Percentiles rank a stretch among this genome's conserved stretches.
Evolutionary conservation across 2,113 vertebrate genomes (phyloP).

Genomic region (Otocyon megalotis): DNA sequence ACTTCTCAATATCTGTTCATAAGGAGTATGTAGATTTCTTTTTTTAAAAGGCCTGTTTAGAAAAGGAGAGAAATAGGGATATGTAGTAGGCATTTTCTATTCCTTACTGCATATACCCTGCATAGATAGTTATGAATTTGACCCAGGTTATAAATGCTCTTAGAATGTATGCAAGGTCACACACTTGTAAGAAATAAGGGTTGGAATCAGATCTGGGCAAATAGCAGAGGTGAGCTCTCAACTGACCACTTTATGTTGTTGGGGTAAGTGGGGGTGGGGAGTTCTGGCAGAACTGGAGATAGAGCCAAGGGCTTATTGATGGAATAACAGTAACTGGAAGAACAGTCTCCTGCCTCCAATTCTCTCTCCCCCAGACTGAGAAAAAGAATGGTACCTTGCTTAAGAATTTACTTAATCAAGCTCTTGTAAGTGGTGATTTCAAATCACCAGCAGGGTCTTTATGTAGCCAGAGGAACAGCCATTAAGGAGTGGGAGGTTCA

Average conservation of each 20-base stretch:
- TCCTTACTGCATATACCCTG: neutral
- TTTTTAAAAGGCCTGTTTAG: neutral
- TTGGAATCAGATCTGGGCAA: neutral
- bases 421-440: slow-evolving; percentile 58
- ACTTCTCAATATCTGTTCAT: neutral
- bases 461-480: slow-evolving; percentile 57
- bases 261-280: neutral
- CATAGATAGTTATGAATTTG: neutral
- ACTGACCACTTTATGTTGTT: neutral
- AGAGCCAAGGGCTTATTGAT: neutral
- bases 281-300: neutral
- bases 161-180: neutral
- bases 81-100: neutral
- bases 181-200: neutral
- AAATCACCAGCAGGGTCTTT: slow-evolving; percentile 61
- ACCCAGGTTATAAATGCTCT: neutral
- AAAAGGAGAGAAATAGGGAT: neutral
- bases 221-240: slow-evolving; percentile 24
- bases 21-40: neutral
- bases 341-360: neutral
- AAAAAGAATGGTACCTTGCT: slow-evolving; percentile 53
- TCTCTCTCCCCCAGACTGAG: neutral
- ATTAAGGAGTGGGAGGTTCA: slow-evolving; percentile 65
- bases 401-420: slow-evolving; percentile 67
- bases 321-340: neutral